Evolutionary conservation across 2,113 vertebrate genomes (phyloP), one percentile per base, ranked within the genome.

Genomic region (Capreolus pygargus): DNA sequence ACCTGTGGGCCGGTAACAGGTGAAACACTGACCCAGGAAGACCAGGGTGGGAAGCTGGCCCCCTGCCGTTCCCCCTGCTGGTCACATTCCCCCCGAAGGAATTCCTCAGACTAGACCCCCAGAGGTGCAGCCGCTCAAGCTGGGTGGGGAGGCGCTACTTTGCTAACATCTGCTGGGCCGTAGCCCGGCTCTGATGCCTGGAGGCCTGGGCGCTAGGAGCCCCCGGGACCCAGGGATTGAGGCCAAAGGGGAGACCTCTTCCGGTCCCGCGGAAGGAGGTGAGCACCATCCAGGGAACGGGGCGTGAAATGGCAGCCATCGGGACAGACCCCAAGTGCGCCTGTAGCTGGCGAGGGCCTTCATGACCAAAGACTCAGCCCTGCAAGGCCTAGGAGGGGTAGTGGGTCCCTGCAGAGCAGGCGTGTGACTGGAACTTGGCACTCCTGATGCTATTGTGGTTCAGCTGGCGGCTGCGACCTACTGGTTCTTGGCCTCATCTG

Each of bases 381-480:
- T 1, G 23, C 21, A 3, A 16, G 7, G 6, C 74, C 1, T 10
- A 4, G 17, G 12, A 8, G 12, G 58, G 10, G 4, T 28, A 15
- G 1, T 0, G 0, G 4, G 39, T 14, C 25, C 45, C n/a, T 14
- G 47, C 57, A n/a, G 54, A 33, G 61, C 1, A 3, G 30, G 13
- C 1, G 0, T 2, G 12, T 7, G 54, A 11, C 23, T 0, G 64
- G 33, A 39, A 13, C 52, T 15, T 1, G 10, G 64, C 0, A 0
- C 19, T 14, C 0, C 6, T 3, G 5, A 6, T 3, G 4, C 13
- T 4, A 0, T 17, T 0, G 4, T 6, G 60, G 43, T 43, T 43
- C 19, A 4, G 0, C 25, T 19, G 60, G n/a, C 5, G 0, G 9
- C 54, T 0, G 3, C 0, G 1, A 30, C 23, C 27, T 30, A 11